A percentile compares a stretch with the other conserved stretches of the same genome.
Evolutionary conservation across 35 echinoderm and acorn worm species (phyloP).

Genomic region (Strongylocentrotus purpuratus): DNA sequence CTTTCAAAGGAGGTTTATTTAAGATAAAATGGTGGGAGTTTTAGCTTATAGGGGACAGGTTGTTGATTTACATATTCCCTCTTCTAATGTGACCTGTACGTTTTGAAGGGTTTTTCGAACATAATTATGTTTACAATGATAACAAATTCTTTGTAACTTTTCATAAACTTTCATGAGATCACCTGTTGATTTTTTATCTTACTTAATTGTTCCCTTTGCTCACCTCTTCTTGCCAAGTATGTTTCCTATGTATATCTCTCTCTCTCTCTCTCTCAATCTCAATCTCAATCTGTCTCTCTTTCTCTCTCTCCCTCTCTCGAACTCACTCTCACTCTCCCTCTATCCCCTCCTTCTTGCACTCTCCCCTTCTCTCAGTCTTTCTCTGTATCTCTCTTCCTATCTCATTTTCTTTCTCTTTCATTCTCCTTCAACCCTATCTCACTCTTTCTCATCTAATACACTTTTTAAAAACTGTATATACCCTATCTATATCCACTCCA

Average conservation of each 20-base stretch:
- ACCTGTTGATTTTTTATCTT: too few relatives aligned
- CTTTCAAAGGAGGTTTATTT: too few relatives aligned
- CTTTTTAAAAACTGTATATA: background rate
- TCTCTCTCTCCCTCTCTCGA: background rate
- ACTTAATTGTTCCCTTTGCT: too few relatives aligned
- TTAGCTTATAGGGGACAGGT: too few relatives aligned
- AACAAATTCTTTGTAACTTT: too few relatives aligned
- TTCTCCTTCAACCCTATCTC: background rate
- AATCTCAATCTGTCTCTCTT: background rate
- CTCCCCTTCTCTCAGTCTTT: background rate
- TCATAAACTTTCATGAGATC: too few relatives aligned
- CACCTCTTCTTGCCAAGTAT: background rate
- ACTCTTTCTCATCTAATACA: background rate
- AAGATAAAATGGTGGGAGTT: too few relatives aligned
- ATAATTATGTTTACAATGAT: too few relatives aligned
- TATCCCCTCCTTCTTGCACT: background rate
- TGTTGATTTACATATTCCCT: too few relatives aligned
- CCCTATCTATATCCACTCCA: background rate
- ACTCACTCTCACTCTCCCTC: background rate
- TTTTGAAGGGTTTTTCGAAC: too few relatives aligned
- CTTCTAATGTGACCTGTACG: too few relatives aligned
- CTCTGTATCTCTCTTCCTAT: too few relatives aligned
- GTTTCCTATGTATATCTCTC: background rate
- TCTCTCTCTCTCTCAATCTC: background rate
- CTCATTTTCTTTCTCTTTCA: background rate